Evolutionary conservation across 2,797 vertebrate species (phyloP), one percentile per base, ranked within the genome.

Genomic region (Chrysolophus pictus): DNA sequence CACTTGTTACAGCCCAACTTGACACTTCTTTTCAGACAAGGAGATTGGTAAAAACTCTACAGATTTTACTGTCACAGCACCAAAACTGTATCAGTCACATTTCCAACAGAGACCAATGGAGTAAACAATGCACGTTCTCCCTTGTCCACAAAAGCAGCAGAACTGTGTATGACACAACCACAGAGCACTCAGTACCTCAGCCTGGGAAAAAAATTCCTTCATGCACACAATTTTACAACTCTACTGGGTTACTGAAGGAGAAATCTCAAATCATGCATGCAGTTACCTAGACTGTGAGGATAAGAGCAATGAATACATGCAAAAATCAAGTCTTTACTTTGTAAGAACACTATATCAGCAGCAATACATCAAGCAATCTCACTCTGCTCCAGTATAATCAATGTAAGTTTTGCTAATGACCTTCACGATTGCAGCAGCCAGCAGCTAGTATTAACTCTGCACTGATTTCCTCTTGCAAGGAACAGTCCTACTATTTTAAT

Each of bases 401-500:
- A 1, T 6, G 70, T 5, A 6, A 4, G 31, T 14, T 81, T 92
- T 84, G 69, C 84, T 88, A 37, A 75, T 59, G 49, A 59, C 65
- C 67, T 65, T 62, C 28, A 63, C 5, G 49, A 58, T 4, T 42
- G 69, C 81, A 87, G 19, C 1, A 0, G 39, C 69, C 72, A 76
- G 84, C 88, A 84, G 68, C 74, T 77, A 63, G 21, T 10, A 33
- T 60, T 75, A 81, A 81, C 77, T 92, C 10, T 63, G 39, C 79
- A 85, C 21, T 55, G 71, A 76, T 63, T 90, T 85, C 89, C 84
- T 90, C 87, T 87, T 79, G 77, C 77, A 84, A 90, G 44, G 64
- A 91, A 58, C 18, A 9, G 35, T 11, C 15, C 9, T 15, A 79
- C 71, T 7, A 37, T 46, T 88, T 80, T 49, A 78, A 58, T 35